These are phyloP conservation scores for Mimumesa dahlbomi DNA, from an alignment of 2,888 invertebrate species.

Conservation along the genomic window DNA sequence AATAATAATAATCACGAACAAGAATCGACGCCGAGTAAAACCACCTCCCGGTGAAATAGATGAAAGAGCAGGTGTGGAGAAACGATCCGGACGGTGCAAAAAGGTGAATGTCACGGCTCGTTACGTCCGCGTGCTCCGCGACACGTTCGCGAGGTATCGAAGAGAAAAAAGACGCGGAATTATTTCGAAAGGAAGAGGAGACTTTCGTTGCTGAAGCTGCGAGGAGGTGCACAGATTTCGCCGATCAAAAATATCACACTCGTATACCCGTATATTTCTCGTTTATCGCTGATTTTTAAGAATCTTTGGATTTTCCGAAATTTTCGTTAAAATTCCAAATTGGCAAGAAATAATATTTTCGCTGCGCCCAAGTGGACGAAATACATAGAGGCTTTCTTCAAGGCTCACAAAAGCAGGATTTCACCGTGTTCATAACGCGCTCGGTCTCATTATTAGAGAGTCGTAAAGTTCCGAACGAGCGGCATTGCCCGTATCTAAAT, in stretches of 20 bases:
- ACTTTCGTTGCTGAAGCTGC: conserved; percentile 80
- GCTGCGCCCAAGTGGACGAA: conserved; percentile 36
- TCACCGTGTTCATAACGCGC: conserved; percentile 49
- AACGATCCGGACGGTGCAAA: conserved; percentile 50
- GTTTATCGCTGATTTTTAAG: background rate
- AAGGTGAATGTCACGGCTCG: conserved; percentile 71
- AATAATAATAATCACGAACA: background rate
- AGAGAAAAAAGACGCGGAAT: conserved; percentile 67
- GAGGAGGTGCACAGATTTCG: too few species aligned
- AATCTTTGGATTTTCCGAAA: background rate
- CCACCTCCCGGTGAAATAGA: background rate
- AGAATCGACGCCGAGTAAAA: too few species aligned
- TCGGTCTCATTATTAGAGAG: conserved; percentile 58
- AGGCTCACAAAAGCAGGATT: conserved; percentile 56
- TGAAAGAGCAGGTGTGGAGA: conserved; percentile 19
- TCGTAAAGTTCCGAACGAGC: conserved; percentile 52
- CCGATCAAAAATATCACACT: too few species aligned
- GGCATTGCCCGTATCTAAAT: conserved; percentile 52
- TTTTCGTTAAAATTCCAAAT: background rate
- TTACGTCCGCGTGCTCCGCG: conserved; percentile 56
- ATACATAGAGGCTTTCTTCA: conserved; percentile 49
- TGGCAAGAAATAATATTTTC: background rate
- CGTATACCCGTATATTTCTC: too few species aligned
- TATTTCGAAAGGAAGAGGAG: conserved; percentile 78
- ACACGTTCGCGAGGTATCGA: conserved; percentile 45